These are phyloP conservation scores for Cercocebus atys DNA, from an alignment of 2,113 vertebrate species.

Conservation along the genomic window DNA sequence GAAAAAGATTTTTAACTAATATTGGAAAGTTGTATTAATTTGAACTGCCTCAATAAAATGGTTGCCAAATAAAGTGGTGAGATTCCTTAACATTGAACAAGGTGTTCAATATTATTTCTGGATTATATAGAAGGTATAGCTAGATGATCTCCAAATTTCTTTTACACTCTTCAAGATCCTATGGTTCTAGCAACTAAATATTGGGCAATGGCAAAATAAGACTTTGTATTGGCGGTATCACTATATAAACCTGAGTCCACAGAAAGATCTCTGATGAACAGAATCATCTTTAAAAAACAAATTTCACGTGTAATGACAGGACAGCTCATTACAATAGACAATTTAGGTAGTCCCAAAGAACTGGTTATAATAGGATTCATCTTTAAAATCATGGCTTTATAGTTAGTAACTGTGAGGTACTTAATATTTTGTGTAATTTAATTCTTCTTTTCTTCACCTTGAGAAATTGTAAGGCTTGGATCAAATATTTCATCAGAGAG, in stretches of 20 bases:
- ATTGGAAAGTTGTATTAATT: background rate
- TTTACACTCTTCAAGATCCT: background rate
- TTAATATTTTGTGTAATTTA: conserved; percentile 18
- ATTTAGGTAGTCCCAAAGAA: background rate
- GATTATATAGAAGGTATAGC: background rate
- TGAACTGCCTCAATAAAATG: background rate
- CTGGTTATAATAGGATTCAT: background rate
- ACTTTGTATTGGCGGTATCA: background rate
- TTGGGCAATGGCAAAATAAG: background rate
- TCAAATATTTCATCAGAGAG: conserved; percentile 18
- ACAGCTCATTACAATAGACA: background rate
- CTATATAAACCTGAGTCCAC: background rate
- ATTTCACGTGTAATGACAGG: background rate
- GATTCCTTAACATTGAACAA: background rate
- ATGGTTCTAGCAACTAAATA: background rate
- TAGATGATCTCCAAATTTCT: background rate
- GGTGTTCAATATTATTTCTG: background rate
- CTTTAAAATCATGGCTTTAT: background rate
- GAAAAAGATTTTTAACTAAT: background rate
- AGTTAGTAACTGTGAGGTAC: background rate
- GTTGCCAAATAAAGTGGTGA: background rate
- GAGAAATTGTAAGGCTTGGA: background rate
- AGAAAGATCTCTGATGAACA: background rate
- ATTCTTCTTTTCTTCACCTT: background rate
- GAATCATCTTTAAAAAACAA: background rate